phyloP scores from a whole-genome alignment of 2,113 vertebrate species.

The Choloepus hoffmanni region DNA sequence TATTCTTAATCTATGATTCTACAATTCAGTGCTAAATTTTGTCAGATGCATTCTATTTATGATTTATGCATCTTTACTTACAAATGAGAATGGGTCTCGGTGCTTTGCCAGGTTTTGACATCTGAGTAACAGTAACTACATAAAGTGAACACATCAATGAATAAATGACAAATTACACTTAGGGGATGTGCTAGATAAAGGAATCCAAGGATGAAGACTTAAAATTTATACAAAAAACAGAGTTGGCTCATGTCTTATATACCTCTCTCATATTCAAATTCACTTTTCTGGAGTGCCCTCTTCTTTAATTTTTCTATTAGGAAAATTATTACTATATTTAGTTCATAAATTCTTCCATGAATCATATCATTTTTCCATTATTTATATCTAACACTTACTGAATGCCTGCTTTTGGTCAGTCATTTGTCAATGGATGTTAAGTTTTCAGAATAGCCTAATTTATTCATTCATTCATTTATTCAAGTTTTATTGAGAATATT shows the following conservation, averaged over 20 bases:
- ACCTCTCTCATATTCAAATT: neutral
- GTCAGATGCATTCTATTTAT: neutral
- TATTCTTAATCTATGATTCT: neutral
- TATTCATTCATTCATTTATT: neutral
- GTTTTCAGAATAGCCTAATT: neutral
- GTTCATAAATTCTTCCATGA: neutral
- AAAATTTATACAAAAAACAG: neutral
- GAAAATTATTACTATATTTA: conserved; percentile 10
- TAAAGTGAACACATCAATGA: conserved; percentile 9
- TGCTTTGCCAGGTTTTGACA: neutral
- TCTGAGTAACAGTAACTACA: neutral
- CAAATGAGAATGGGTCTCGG: neutral
- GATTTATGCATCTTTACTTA: neutral
- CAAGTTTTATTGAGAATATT: neutral
- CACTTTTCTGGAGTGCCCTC: neutral
- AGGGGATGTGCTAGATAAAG: neutral
- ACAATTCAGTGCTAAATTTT: neutral
- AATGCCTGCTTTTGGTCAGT: neutral
- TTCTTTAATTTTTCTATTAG: neutral
- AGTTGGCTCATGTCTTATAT: neutral
- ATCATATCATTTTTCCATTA: neutral
- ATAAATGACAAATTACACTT: neutral
- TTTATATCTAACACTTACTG: neutral
- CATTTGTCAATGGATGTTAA: neutral
- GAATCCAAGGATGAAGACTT: neutral